Conservation (phyloP, 2,888 invertebrate genomes). For the Oxyteleia sp. region DNA sequence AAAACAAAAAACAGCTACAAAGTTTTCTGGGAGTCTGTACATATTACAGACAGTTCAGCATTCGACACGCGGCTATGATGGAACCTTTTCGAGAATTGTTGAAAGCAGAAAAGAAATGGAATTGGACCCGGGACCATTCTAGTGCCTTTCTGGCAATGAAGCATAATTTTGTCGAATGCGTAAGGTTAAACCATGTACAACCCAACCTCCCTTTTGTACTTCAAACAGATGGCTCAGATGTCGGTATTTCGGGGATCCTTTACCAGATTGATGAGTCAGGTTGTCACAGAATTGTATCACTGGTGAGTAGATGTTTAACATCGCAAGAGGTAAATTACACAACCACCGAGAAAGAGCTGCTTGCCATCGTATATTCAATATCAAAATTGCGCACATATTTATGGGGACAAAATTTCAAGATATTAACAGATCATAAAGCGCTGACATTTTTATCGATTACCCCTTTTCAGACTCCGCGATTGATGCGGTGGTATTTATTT, state of each 20-base stretch:
- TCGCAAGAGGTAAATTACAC: conserved; percentile 71
- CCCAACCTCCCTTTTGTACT: conserved; percentile 49
- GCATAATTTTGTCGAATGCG: conserved; percentile 57
- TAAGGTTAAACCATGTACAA: conserved; percentile 59
- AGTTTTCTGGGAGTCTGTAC: conserved; percentile 66
- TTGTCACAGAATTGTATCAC: conserved; percentile 62
- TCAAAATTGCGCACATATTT: conserved; percentile 74
- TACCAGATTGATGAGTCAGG: conserved; percentile 55
- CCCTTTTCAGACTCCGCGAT: conserved; percentile 12
- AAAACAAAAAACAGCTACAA: conserved; percentile 76
- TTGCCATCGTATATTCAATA: conserved; percentile 75
- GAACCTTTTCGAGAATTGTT: conserved; percentile 63
- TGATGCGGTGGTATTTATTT: conserved; percentile 3
- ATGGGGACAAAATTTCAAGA: conserved; percentile 4
- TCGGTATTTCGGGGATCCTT: conserved; percentile 70
- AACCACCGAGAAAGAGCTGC: conserved; percentile 76
- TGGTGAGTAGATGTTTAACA: conserved; percentile 74
- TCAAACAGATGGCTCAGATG: conserved; percentile 72
- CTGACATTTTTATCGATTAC: conserved; percentile 6
- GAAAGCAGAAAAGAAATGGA: conserved; percentile 45
- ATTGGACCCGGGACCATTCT: conserved; percentile 60
- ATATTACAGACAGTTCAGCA: conserved; percentile 62
- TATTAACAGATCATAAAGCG: conserved; percentile 17
- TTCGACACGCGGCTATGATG: conserved; percentile 37
- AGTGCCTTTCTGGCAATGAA: conserved; percentile 65